Evolutionary conservation across 2,113 vertebrate genomes (phyloP).

Genomic region (Stomatorhinus ivindoensis): DNA sequence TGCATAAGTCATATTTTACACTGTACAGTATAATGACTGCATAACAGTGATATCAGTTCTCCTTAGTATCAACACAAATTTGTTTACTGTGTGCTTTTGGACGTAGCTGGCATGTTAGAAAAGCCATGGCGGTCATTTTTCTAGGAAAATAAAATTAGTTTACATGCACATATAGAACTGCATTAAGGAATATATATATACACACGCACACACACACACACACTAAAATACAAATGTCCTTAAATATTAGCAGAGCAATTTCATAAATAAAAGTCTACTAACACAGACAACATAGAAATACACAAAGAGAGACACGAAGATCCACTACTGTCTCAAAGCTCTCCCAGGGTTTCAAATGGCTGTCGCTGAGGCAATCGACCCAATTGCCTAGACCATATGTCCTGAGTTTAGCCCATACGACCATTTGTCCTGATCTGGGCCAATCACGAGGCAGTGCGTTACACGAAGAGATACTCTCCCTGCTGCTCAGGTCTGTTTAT

Average conservation of each 20-base stretch:
- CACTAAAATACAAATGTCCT: not conserved
- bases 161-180: not conserved
- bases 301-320: not conserved
- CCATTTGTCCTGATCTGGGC: conserved; percentile 32
- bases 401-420: conserved; percentile 48
- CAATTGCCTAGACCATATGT: conserved; percentile 58
- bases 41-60: not conserved
- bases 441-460: conserved; percentile 44
- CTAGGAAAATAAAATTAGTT: not conserved
- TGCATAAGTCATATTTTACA: not conserved
- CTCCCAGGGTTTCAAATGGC: conserved; percentile 31
- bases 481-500: conserved; percentile 52
- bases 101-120: not conserved
- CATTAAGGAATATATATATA: not conserved
- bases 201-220: conserved; percentile 14
- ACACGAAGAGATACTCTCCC: conserved; percentile 52
- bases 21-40: not conserved
- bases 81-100: not conserved
- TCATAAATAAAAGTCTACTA: not conserved
- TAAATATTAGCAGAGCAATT: not conserved
- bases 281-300: not conserved
- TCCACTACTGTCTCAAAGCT: not conserved
- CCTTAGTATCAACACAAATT: not conserved
- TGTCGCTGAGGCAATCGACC: conserved; percentile 39
- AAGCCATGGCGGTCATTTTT: not conserved